Percentiles rank a stretch among this genome's conserved stretches.
Evolutionary conservation across 2,888 invertebrate species (phyloP).

Genomic region (Lasioglossum vierecki): DNA sequence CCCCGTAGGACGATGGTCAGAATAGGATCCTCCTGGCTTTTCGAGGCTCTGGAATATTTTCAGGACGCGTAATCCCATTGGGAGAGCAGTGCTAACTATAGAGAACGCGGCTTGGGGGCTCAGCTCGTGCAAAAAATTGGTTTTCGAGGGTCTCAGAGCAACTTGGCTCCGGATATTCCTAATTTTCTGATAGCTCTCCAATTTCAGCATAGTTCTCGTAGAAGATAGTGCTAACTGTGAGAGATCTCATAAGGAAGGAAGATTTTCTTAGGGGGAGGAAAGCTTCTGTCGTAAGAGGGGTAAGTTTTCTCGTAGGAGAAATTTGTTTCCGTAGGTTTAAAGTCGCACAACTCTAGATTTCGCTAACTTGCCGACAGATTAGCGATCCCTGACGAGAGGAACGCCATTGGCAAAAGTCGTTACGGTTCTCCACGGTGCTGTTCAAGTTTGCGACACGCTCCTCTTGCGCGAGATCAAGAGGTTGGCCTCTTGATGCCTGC

Average conservation of each 20-base stretch:
- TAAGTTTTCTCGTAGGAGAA: background rate
- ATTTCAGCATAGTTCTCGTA: background rate
- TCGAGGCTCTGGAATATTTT: background rate
- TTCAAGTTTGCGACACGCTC: conserved; percentile 22
- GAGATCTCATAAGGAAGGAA: background rate
- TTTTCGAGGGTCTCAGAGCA: background rate
- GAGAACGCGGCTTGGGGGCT: background rate
- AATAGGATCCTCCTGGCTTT: conserved; percentile 18
- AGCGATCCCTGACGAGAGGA: conserved; percentile 26
- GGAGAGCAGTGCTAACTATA: background rate
- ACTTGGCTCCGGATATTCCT: background rate
- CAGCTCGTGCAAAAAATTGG: background rate
- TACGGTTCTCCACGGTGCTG: conserved; percentile 28
- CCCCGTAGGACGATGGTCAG: conserved; percentile 31
- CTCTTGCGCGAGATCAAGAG: conserved; percentile 29
- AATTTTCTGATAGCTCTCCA: background rate
- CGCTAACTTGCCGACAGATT: conserved; percentile 23
- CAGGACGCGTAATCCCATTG: background rate
- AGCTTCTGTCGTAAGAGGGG: background rate
- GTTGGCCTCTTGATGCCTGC: conserved; percentile 31
- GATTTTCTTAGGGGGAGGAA: background rate
- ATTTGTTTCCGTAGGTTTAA: background rate
- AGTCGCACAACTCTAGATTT: background rate
- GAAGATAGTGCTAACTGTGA: background rate
- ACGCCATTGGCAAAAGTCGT: conserved; percentile 22